Base-by-base conservation (phyloP, 2,888 invertebrate genomes). In the Phrixothrix hirtus region DNA sequence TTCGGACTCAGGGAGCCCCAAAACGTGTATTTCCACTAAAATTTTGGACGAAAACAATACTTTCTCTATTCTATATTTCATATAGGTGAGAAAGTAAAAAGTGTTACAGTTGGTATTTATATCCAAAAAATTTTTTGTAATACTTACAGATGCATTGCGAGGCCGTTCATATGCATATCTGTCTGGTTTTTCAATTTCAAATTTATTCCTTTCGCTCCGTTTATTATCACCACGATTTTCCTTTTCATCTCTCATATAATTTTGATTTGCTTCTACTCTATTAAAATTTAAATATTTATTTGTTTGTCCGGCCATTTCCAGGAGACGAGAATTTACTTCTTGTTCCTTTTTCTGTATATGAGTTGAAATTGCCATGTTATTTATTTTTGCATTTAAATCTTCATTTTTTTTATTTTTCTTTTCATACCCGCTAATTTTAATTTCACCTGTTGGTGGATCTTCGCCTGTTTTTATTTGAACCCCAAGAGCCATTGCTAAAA, bases 401-500 rank as follows among this genome's bases (percentile, higher is more conserved):
- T 55, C 49, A 6, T 46, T 43, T 10, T 51, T 42, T 27, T 61
- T 63, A 30, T 62, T 62, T 37, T 66, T 71, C 50, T 73, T 75
- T n/a, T 68, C 67, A 44, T 68, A 75, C 13, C 72, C 73, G 39
- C 70, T 70, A 6, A 72, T 67, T 39, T 64, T 63, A 6, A 70
- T 67, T 30, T 72, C 72, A 1, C 70, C 71, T 1, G 67, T 67
- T 0, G 74, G 71, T 3, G 68, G 63, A 58, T 76, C 75, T 41
- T 73, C 72, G 0, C 74, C 75, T 0, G 71, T 73, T 61, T 76
- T 75, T 11, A 75, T 70, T 51, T 74, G 74, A 1, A 76, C 75
- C 1, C 75, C 85, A 15, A 83, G 71, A 2, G 83, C 84, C 58
- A 79, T 70, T 0, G 84, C 84, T 57, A 84, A 70, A 41, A 79